Base-by-base conservation (phyloP, 92 coral and sea anemone species). In the Montipora capitata region DNA sequence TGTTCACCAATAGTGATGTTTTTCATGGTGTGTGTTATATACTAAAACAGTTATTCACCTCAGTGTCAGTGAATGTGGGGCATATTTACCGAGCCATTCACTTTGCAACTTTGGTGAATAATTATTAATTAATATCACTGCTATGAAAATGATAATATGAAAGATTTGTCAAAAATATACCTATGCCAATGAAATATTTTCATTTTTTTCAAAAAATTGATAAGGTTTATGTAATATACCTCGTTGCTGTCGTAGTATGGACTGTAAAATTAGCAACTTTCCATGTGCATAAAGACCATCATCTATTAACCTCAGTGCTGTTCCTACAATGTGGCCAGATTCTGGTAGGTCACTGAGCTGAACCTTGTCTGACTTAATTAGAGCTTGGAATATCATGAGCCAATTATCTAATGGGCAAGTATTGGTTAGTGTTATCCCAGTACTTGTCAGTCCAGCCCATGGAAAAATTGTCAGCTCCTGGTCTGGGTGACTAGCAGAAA, bases 371-470 rank as follows among this genome's bases (percentile, higher is more conserved):
- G 76, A 81, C 40, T 49, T 82, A 17, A 87, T 40, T 45, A 91
- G 52, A 18, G 78, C 94, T 61, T 87, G 89, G 74, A 87, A 72
- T 63, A 91, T 87, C 89, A 91, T 91, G 4, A 87, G 89, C 91
- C 91, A 87, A 72, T 91, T 91, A 51, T 87, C 91, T 54, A 91
- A 14, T 9, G 94, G 87, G 65, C 94, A 91, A 14, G 91, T 91
- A 70, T 91, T 91, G 65, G 71, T 52, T 16, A 85, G 38, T 51
- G 49, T 51, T 14, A 91, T 65, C 14, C 94, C 88, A 48, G 74
- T 79, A 16, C 54, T 73, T 15, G n/a, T n/a, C n/a, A n/a, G n/a
- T n/a, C n/a, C n/a, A n/a, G 84, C 87, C 88, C 94, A 86, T 7
- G 94, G 94, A 79, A 85, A 27, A 41, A 77, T 49, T 63, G 75